Percentiles rank a stretch among this genome's conserved stretches.
Evolutionary conservation across 1,140 invertebrate genomes (phyloP).

Genomic region (Trichonephila clavipes): DNA sequence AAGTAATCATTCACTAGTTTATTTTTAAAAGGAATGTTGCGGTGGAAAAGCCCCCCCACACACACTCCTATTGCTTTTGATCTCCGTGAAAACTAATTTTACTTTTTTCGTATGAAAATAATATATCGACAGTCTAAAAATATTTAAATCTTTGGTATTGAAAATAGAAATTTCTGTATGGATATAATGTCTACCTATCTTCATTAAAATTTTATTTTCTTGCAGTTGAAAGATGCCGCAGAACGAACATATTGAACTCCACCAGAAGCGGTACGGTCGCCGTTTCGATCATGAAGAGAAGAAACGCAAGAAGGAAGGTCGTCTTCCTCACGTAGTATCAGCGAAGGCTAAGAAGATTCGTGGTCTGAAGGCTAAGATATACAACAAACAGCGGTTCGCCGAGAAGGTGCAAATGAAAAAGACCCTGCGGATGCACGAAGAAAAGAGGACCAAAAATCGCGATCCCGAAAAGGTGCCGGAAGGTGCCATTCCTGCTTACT

Average conservation of each 20-base stretch:
- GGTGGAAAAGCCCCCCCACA: too few relatives aligned
- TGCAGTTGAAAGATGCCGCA: conserved; percentile 91
- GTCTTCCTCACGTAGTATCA: conserved; percentile 93
- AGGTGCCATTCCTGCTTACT: conserved; percentile 96
- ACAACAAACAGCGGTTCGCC: conserved; percentile 96
- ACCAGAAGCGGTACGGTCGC: conserved; percentile 96
- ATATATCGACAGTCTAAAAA: background rate
- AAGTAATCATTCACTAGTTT: too few relatives aligned
- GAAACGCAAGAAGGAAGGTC: conserved; percentile 96
- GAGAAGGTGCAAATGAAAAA: conserved; percentile 99
- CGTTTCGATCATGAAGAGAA: conserved; percentile 98
- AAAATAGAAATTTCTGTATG: too few relatives aligned
- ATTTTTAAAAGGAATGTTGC: too few relatives aligned
- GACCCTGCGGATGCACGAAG: conserved; percentile 95
- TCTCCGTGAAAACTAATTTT: too few relatives aligned
- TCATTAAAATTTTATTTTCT: background rate
- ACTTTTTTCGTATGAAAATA: background rate
- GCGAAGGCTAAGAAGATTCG: conserved; percentile 94
- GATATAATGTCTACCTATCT: too few relatives aligned
- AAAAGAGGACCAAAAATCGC: conserved; percentile 86
- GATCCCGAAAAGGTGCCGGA: conserved; percentile 89
- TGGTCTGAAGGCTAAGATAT: conserved; percentile 98
- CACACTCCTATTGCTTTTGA: too few relatives aligned
- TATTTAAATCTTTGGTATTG: too few relatives aligned
- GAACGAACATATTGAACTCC: conserved; percentile 99